Evolutionary conservation across 1,140 invertebrate genomes (phyloP).

Genomic region (Atta colombica): DNA sequence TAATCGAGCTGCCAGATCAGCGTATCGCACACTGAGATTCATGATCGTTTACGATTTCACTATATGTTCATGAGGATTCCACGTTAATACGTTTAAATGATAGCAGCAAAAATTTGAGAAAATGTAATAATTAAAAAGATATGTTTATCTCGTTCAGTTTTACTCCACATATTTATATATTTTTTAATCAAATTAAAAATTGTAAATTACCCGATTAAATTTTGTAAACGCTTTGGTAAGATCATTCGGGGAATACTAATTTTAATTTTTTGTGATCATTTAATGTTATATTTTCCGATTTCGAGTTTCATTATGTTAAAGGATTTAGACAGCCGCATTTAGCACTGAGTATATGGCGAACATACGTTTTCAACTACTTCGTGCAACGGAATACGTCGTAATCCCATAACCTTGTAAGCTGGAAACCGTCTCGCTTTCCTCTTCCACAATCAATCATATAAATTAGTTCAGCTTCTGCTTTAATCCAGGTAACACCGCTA

Average conservation of each 20-base stretch:
- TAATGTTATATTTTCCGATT: background rate
- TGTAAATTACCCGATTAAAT: background rate
- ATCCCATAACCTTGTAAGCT: slow-evolving; percentile 40
- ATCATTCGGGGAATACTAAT: background rate
- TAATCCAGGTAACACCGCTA: slow-evolving; percentile 20
- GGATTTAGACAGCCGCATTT: background rate
- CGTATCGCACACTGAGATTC: background rate
- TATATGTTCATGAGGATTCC: background rate
- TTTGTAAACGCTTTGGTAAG: background rate
- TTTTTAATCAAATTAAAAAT: background rate
- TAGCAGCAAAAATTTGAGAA: background rate
- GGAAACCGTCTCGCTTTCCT: slow-evolving; percentile 11
- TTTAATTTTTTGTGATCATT: background rate
- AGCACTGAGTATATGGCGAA: background rate
- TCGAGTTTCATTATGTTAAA: background rate
- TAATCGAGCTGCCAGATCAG: slow-evolving; percentile 12
- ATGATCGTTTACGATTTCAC: background rate
- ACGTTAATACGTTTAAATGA: background rate
- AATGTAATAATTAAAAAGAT: background rate
- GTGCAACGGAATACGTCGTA: background rate
- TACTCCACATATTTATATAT: background rate
- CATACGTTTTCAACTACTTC: slow-evolving; percentile 23
- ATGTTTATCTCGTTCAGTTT: background rate
- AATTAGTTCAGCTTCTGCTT: slow-evolving; percentile 51
- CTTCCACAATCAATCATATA: slow-evolving; percentile 58